Conservation (phyloP, 2,888 invertebrate species). For the Uloborus plumipes region DNA sequence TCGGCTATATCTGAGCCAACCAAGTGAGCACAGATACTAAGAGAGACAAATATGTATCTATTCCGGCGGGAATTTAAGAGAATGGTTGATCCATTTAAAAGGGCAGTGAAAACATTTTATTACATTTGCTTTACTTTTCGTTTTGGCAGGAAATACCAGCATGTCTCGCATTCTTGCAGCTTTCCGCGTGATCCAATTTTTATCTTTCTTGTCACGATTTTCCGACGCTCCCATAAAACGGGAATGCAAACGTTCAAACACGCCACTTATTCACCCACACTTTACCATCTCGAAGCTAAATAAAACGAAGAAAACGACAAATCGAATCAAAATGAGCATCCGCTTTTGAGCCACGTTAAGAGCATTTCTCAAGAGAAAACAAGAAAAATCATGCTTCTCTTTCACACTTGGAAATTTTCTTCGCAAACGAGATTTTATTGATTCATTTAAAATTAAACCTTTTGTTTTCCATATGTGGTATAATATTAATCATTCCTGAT, state of each 20-base stretch:
- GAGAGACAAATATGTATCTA: no score
- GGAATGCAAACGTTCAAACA: constrained; percentile 29
- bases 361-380: background rate
- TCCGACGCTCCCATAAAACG: constrained; percentile 35
- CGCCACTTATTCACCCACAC: constrained; percentile 33
- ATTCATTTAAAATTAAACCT: no score
- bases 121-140: constrained; percentile 30
- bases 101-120: constrained; percentile 38
- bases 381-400: no score
- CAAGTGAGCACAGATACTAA: no score
- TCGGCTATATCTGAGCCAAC: no score
- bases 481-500: no score
- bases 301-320: constrained; percentile 29
- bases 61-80: background rate
- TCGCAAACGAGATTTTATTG: no score
- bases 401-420: no score
- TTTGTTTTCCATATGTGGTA: no score
- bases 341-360: constrained; percentile 18
- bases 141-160: constrained; percentile 5
- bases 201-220: constrained; percentile 48
- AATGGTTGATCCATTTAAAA: constrained; percentile 34
- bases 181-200: constrained; percentile 37
- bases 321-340: constrained; percentile 38
- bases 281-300: constrained; percentile 39
- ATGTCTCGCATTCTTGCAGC: constrained; percentile 36